Base-by-base conservation (phyloP, 2,113 vertebrate genomes). In the Brachypteracias leptosomus region DNA sequence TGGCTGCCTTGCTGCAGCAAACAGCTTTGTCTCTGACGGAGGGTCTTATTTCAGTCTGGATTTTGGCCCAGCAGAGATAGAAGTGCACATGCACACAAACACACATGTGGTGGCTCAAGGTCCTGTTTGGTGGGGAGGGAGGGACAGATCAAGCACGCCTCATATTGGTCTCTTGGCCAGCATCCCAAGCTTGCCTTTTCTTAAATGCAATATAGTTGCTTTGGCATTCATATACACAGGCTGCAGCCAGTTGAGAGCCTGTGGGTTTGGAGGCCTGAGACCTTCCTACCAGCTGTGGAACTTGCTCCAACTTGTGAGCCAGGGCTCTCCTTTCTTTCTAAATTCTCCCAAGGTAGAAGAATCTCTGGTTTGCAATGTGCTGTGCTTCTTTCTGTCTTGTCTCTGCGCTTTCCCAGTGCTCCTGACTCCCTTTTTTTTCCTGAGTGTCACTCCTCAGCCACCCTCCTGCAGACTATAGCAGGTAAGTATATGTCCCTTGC, bases 221-320 rank as follows among this genome's bases (percentile, higher is more conserved):
- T 93, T 92, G 76, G 22, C 76, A 59, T 58, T 46, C 0, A 0
- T 16, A 4, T 40, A 18, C 7, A 10, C 0, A 0, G 10, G 15
- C 36, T 83, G 31, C 36, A 79, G n/a, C 25, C 49, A 49, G 5
- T 44, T 54, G 76, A 73, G 59, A 80, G 16, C 25, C 33, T 8
- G 1, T 35, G 25, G 42, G 5, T 76, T 79, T 4, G 13, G 25
- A 28, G 25, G 7, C 20, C 51, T 65, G 71, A 73, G 63, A 74
- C 22, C 59, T 91, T 85, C 71, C 47, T 52, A 46, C 15, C 66
- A n/a, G 40, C 28, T n/a, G 19, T 77, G 51, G 40, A 40, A 70
- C 16, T 28, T 7, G 0, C 36, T 80, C 16, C 31, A 36, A 3
- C 21, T 33, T 42, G 33, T 38, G 18, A 93, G 19, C 29, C 40